Percentiles rank a stretch among this genome's conserved stretches.
These are phyloP conservation scores for Papilio dardanus DNA, from an alignment of 1,140 invertebrate species.

Conservation along the genomic window DNA sequence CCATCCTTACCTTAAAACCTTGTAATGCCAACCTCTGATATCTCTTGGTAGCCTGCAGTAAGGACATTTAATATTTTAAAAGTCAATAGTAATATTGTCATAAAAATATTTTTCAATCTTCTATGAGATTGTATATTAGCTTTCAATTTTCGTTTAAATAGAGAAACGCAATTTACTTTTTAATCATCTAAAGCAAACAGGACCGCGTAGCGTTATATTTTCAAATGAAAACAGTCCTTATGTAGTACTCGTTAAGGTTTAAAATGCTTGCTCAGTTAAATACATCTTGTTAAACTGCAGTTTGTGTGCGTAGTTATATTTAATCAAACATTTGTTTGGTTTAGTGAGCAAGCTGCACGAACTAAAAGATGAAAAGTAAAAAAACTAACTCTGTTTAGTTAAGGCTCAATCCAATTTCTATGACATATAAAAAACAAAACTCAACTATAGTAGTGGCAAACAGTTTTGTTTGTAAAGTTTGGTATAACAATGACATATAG, in stretches of 20 bases:
- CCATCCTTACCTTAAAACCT: too few species aligned
- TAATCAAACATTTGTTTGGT: background rate
- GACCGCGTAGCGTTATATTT: background rate
- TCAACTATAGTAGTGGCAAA: background rate
- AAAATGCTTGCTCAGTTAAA: background rate
- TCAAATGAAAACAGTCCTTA: background rate
- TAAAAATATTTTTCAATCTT: background rate
- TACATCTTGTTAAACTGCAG: background rate
- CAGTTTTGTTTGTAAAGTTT: background rate
- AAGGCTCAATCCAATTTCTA: background rate
- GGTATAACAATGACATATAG: background rate
- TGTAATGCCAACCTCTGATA: too few species aligned
- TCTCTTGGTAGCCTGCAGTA: background rate
- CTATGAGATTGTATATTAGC: background rate
- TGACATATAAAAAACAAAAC: background rate
- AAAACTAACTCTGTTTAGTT: background rate
- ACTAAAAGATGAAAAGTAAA: background rate
- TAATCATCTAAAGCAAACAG: constrained; percentile 19
- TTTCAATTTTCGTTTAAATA: constrained; percentile 16
- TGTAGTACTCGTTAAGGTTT: background rate
- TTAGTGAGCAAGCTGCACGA: background rate
- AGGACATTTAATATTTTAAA: background rate
- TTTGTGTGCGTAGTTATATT: background rate
- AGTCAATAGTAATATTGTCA: background rate
- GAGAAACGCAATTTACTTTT: constrained; percentile 4